Evolutionary conservation across 2,113 vertebrate species (phyloP), one percentile per base, ranked within the genome.

Genomic region (Hemichromis elongatus): DNA sequence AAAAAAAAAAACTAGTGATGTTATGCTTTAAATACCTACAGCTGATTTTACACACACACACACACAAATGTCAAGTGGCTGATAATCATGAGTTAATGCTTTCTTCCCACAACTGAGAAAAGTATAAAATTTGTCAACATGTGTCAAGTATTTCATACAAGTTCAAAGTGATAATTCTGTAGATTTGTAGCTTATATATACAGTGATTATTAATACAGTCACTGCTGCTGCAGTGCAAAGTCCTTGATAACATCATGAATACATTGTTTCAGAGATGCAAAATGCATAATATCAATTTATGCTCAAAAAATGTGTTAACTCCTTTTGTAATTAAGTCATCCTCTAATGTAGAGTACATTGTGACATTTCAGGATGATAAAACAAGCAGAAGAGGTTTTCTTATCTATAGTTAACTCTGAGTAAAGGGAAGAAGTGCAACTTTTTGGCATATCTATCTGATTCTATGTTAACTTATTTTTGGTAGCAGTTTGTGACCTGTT

Each of bases 381-480:
- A n/a, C 3, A 50, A 30, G 47, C 50, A 47, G 56, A 68, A 59
- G 9, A n/a, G 16, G 8, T 55, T 40, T 50, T 19, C 70, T 37
- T 90, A 82, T 93, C 54, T 83, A 24, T 68, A 10, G 4, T 16
- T 59, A 33, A 47, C 55, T 89, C 50, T 55, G 55, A 86, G 81
- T 18, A 86, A 90, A 83, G 14, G 81, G 83, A 88, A 87, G 63
- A 42, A 9, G 30, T 70, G 57, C 19, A 40, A 7, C 14, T 68
- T 89, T 90, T 50, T 88, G 79, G 13, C 75, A 53, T 86, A 11
- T 42, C 35, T 82, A 56, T 84, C 75, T 79, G 56, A 30, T 57
- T 56, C 8, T 63, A 24, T 54, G 45, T 28, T 75, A 66, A 10
- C 86, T 90, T 90, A 86, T 92, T 90, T 91, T 80, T 86, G 79